Conservation (phyloP, 2,888 invertebrate genomes). For the Tanypteryx hageni region DNA sequence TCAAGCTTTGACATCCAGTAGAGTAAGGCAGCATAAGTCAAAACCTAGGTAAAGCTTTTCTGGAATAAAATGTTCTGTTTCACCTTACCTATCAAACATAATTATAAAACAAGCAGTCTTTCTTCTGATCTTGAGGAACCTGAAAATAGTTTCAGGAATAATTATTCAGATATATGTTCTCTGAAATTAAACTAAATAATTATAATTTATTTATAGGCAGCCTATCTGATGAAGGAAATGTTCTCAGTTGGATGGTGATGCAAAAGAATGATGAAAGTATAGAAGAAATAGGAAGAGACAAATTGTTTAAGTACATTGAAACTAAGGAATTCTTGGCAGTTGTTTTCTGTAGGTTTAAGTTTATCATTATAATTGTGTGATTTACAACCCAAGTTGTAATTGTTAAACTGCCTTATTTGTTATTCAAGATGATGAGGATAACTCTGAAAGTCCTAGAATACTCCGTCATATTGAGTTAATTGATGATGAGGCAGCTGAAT, state of each 20-base stretch:
- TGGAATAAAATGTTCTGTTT: constrained; percentile 17
- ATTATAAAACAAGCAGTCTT: no score
- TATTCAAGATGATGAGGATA: constrained; percentile 86
- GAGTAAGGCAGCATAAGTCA: neutral
- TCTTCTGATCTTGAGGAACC: neutral
- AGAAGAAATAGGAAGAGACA: constrained; percentile 91
- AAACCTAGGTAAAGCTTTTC: neutral
- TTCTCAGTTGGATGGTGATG: constrained; percentile 93
- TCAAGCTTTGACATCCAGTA: neutral
- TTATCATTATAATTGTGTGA: constrained; percentile 2
- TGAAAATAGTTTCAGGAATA: neutral
- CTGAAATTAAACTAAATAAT: constrained; percentile 44
- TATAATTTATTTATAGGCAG: constrained; percentile 78
- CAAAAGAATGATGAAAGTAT: constrained; percentile 95
- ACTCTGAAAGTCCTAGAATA: constrained; percentile 87
- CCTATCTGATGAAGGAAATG: constrained; percentile 86
- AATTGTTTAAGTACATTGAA: constrained; percentile 89
- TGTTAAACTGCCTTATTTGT: neutral
- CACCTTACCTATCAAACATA: neutral
- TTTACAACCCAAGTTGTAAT: constrained; percentile 42
- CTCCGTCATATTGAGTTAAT: constrained; percentile 92
- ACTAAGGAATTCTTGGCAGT: constrained; percentile 95
- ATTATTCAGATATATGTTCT: neutral
- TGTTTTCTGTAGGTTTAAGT: constrained; percentile 89
- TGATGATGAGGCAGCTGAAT: constrained; percentile 94